Conservation (phyloP, 2,113 vertebrate species). For the Gopherus flavomarginatus region DNA sequence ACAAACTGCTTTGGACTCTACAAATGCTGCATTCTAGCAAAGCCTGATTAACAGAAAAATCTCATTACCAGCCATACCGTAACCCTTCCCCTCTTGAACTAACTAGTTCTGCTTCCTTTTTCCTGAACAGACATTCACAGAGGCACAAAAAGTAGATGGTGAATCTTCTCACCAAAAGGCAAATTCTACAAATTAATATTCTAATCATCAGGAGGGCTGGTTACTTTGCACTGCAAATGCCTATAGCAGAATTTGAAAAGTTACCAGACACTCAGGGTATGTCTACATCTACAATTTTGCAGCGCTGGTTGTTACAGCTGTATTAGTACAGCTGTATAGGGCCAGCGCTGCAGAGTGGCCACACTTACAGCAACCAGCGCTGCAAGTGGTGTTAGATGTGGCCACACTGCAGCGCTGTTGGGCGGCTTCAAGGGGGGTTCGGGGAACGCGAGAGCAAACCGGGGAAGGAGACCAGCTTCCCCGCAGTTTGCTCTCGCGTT, state of each 20-base stretch:
- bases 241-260: neutral
- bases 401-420: too few relatives aligned
- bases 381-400: too few relatives aligned
- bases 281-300: too few relatives aligned
- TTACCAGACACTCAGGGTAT: neutral
- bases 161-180: neutral
- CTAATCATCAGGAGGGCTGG: neutral
- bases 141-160: rapidly evolving
- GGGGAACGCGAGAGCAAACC: too few relatives aligned
- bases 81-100: neutral
- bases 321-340: too few relatives aligned
- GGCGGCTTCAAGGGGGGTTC: too few relatives aligned
- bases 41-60: neutral
- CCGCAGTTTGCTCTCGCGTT: too few relatives aligned
- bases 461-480: too few relatives aligned
- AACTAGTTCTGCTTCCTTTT: neutral
- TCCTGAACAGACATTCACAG: neutral
- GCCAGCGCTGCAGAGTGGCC: too few relatives aligned
- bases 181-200: slow-evolving; percentile 21
- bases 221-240: neutral
- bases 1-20: neutral
- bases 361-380: too few relatives aligned
- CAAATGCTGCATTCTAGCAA: neutral
- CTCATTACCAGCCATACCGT: neutral
- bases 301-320: too few relatives aligned